phyloP scores from a whole-genome alignment of 2,888 invertebrate species.

The Yponomeuta malinellus region DNA sequence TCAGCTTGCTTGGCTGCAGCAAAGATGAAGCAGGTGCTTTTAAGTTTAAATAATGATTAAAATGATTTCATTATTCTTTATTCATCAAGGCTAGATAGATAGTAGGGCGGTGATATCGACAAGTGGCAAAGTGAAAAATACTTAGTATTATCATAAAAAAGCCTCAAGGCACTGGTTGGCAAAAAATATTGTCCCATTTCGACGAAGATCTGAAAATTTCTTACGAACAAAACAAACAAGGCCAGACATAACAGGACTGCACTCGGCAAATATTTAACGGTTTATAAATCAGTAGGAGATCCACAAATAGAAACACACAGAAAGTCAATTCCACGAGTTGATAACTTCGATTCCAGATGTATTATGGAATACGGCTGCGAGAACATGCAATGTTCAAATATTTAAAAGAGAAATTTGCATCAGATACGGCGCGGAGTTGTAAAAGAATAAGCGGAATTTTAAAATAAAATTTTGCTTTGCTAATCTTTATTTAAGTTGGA shows the following conservation, averaged over 20 bases:
- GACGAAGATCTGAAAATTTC: conserved; percentile 49
- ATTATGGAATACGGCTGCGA: background rate
- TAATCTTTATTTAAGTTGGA: too few relatives aligned
- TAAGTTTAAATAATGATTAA: background rate
- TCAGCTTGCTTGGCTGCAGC: background rate
- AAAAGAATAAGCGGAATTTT: background rate
- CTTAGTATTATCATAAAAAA: too few relatives aligned
- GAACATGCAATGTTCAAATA: background rate
- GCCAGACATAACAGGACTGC: conserved; percentile 42
- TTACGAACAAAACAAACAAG: conserved; percentile 51
- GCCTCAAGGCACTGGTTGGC: background rate
- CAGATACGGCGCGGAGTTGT: background rate
- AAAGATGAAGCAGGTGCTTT: conserved; percentile 4
- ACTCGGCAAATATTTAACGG: conserved; percentile 54
- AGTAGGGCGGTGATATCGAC: too few relatives aligned
- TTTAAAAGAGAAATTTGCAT: background rate
- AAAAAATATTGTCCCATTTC: conserved; percentile 47
- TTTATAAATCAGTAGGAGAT: conserved; percentile 41
- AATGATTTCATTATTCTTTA: background rate
- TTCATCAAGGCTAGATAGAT: too few relatives aligned
- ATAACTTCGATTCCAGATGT: too few relatives aligned
- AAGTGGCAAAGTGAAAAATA: too few relatives aligned
- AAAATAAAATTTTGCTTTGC: background rate
- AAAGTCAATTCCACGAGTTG: background rate
- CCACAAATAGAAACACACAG: background rate